Evolutionary conservation across 2,797 vertebrate species (phyloP).

Genomic region (Pagetopsis macropterus): DNA sequence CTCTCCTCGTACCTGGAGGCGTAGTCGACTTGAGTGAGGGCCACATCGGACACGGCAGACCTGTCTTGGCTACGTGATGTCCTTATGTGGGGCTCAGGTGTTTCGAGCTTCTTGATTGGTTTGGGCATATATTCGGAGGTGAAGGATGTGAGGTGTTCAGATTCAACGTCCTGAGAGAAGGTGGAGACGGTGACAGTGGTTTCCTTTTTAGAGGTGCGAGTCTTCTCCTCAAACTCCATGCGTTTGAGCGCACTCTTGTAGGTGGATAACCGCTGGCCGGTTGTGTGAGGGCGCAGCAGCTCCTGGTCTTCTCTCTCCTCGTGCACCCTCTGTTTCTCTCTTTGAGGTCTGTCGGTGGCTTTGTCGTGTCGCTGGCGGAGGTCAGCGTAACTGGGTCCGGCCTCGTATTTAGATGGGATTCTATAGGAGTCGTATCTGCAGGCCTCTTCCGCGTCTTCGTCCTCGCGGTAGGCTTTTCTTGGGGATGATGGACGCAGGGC

Average conservation of each 20-base stretch:
- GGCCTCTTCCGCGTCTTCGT: conserved; percentile 83
- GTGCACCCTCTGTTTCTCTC: conserved; percentile 90
- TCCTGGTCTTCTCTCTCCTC: conserved; percentile 94
- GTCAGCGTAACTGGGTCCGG: conserved; percentile 90
- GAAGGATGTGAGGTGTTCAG: conserved; percentile 81
- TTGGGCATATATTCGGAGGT: conserved; percentile 88
- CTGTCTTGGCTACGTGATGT: conserved; percentile 86
- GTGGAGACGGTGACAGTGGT: conserved; percentile 80
- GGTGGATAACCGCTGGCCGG: conserved; percentile 86
- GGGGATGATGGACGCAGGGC: conserved; percentile 89
- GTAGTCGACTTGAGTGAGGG: conserved; percentile 90
- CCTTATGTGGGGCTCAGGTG: conserved; percentile 72
- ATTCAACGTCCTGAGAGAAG: conserved; percentile 83
- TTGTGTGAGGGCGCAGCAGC: conserved; percentile 89
- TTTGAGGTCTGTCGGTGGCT: conserved; percentile 87
- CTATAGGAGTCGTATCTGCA: conserved; percentile 90
- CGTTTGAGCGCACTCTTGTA: conserved; percentile 92
- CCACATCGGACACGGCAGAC: conserved; percentile 79
- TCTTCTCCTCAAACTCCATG: conserved; percentile 93
- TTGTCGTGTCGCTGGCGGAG: conserved; percentile 92
- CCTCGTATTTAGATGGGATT: conserved; percentile 92
- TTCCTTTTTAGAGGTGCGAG: conserved; percentile 85
- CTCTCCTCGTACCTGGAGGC: conserved; percentile 95
- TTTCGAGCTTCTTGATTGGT: conserved; percentile 86
- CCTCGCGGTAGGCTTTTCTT: conserved; percentile 82